Evolutionary conservation across 2,888 invertebrate species (phyloP).

Genomic region (Drosophila stalkeri): DNA sequence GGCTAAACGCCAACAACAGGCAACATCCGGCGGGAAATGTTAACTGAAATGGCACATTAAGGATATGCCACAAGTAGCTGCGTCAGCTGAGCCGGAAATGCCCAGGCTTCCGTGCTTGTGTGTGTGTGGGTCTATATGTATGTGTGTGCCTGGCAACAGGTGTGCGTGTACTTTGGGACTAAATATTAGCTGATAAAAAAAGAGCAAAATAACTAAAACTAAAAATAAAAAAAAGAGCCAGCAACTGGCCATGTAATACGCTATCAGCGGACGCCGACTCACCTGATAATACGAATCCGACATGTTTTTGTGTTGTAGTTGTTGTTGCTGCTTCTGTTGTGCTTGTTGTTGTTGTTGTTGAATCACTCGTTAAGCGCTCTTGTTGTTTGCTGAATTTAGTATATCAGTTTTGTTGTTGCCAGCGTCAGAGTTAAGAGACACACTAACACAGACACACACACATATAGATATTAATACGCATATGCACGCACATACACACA

Average conservation of each 20-base stretch:
- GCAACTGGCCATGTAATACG: slow-evolving; percentile 44
- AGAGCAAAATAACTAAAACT: not conserved
- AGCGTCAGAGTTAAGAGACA: slow-evolving; percentile 45
- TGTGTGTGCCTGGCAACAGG: slow-evolving; percentile 51
- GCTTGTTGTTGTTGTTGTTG: slow-evolving; percentile 21
- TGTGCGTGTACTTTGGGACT: slow-evolving; percentile 31
- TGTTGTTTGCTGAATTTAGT: slow-evolving; percentile 30
- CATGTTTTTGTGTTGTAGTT: slow-evolving; percentile 76
- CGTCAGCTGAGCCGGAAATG: slow-evolving; percentile 71
- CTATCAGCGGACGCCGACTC: slow-evolving; percentile 62
- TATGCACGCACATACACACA: slow-evolving; percentile 25
- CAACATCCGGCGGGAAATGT: slow-evolving; percentile 34
- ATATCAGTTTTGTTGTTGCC: slow-evolving; percentile 58
- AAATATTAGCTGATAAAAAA: slow-evolving; percentile 35
- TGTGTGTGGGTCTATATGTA: slow-evolving; percentile 13
- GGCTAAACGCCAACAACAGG: slow-evolving; percentile 23
- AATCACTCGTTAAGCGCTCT: slow-evolving; percentile 43
- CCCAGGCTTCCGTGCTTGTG: slow-evolving; percentile 37
- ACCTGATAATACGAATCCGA: slow-evolving; percentile 86
- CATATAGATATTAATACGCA: slow-evolving; percentile 38
- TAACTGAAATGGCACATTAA: slow-evolving; percentile 41
- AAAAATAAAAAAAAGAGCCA: slow-evolving; percentile 22
- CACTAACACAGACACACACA: slow-evolving; percentile 30
- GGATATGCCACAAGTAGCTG: slow-evolving; percentile 63
- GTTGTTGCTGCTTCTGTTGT: slow-evolving; percentile 24